These are phyloP conservation scores for Tyrannus savana DNA, from an alignment of 2,113 vertebrate genomes.

Conservation along the genomic window DNA sequence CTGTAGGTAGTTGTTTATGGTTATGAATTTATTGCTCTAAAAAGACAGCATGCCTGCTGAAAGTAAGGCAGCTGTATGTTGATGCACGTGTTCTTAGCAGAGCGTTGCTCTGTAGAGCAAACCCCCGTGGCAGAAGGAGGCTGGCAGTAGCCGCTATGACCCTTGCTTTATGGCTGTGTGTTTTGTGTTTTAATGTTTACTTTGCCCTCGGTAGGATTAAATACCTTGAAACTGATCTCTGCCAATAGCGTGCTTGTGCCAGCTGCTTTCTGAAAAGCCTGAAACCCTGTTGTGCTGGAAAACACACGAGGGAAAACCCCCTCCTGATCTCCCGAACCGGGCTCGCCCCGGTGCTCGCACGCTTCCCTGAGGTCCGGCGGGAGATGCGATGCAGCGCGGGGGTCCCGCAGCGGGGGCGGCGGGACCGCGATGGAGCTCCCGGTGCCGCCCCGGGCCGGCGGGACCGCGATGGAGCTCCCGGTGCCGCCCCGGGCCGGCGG, in stretches of 20 bases:
- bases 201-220: background rate
- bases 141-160: background rate
- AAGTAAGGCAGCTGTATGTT: background rate
- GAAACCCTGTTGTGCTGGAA: background rate
- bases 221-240: background rate
- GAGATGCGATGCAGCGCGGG: background rate
- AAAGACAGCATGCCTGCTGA: background rate
- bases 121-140: background rate
- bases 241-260: background rate
- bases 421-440: too few relatives aligned
- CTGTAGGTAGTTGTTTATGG: background rate
- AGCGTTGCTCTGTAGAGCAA: background rate
- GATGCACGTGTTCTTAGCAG: rapidly evolving
- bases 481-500: too few relatives aligned
- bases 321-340: rapidly evolving
- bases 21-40: background rate
- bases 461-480: too few relatives aligned
- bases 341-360: background rate
- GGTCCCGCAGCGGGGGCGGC: background rate
- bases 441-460: background rate
- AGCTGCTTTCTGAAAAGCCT: background rate
- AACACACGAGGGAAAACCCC: background rate
- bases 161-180: background rate
- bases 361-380: background rate
- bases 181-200: background rate